Evolutionary conservation across 2,797 vertebrate species (phyloP).

Genomic region (Phrynocephalus vlangalii): DNA sequence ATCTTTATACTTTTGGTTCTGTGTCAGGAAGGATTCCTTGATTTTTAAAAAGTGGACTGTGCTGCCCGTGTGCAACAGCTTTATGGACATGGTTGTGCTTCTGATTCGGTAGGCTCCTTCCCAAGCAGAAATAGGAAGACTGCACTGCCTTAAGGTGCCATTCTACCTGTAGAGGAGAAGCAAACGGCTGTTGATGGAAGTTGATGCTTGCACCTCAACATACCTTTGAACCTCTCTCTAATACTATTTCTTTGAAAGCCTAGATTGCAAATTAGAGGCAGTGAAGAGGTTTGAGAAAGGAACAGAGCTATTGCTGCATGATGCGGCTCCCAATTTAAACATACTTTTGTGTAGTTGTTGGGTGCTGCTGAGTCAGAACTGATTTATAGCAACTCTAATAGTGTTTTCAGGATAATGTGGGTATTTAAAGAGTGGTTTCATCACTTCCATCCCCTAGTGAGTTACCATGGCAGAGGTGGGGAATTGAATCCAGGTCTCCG

Average conservation of each 20-base stretch:
- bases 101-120: background rate
- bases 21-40: background rate
- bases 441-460: too few relatives aligned
- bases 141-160: background rate
- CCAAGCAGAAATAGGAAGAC: background rate
- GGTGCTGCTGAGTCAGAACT: too few relatives aligned
- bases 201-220: background rate
- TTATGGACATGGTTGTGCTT: background rate
- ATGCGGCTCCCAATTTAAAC: too few relatives aligned
- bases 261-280: background rate
- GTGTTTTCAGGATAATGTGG: too few relatives aligned
- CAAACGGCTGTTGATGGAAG: background rate
- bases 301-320: background rate
- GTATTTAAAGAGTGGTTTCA: too few relatives aligned
- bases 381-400: too few relatives aligned
- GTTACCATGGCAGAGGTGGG: too few relatives aligned
- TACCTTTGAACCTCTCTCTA: background rate
- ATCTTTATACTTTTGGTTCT: rapidly evolving
- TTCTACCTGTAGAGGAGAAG: background rate
- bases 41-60: background rate
- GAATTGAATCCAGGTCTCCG: too few relatives aligned
- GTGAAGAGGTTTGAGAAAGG: background rate
- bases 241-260: background rate
- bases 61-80: background rate
- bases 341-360: too few relatives aligned